Evolutionary conservation across 2,797 vertebrate genomes (phyloP), one percentile per base, ranked within the genome.

Genomic region (Miichthys miiuy): DNA sequence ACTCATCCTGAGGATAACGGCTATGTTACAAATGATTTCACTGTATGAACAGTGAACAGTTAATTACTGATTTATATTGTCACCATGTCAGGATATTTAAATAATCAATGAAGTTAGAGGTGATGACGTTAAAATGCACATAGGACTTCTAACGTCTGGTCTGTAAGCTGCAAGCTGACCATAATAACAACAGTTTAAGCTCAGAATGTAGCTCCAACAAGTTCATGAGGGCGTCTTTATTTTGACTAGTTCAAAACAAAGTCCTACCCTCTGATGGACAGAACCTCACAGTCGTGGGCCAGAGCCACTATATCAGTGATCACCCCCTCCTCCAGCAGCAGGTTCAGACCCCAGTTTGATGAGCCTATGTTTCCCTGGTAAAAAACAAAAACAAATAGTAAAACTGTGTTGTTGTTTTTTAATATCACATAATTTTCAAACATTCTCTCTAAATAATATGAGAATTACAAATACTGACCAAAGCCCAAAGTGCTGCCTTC

Each of bases 291-390:
- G 62, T 97, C 94, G 21, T 96, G 96, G 10, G 97, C 97, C 89
- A 97, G 93, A 38, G 94, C 91, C 67, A 97, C 91, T 68, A 97
- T 96, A 90, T 97, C 97, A n/a, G 97, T 96, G 85, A 97, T 96
- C 65, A 98, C 96, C 74, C 97, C 97, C 93, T 97, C 97, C 82
- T 97, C 97, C 77, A 96, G 96, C 74, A 98, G 96, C 72, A 98
- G 93, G 90, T 97, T 98, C 55, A 98, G 94, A 76, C 97, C 97
- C 97, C 97, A 98, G 58, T 97, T 97, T 3, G 97, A 97, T 6
- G 97, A 97, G 64, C 97, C 97, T 21, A 98, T 96, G 91, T 98
- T 97, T 71, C 97, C 97, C 97, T 98, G 81, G 11, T 48, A 2
- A 9, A 38, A 38, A 38, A 9, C 2, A 34, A 34, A 34, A 34